Evolutionary conservation across 2,113 vertebrate genomes (phyloP), one percentile per base, ranked within the genome.

Genomic region (Cranoglanis bouderius): DNA sequence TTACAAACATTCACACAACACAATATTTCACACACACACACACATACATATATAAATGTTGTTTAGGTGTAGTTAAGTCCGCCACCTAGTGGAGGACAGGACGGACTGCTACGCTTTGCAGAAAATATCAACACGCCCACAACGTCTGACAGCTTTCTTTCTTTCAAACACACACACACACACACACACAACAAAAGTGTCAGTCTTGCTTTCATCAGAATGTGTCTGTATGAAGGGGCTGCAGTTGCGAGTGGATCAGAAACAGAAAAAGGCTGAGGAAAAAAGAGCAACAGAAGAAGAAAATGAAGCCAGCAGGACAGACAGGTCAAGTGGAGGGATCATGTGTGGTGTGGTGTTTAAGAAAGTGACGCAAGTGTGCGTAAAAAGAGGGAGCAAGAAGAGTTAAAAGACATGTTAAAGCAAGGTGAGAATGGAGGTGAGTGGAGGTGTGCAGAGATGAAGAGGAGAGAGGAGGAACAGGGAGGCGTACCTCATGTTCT

Each of bases 401-500:
- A 88, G 78, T 86, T 88, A 38, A 75, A 43, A 75, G 38, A 24
- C 19, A 21, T 49, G 72, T 46, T 26, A 75, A 75, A 46, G 88
- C 89, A 38, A 89, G 91, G 88, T 91, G 81, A 77, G 29, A 80
- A 89, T 89, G 75, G 29, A 32, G 43, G 14, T 16, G 67, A 65
- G 80, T 49, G 26, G 59, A 51, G 12, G 38, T 70, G 32, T 59
- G 59, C 24, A 55, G 49, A 80, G 29, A 72, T 75, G 84, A 85
- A 84, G 51, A 70, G 46, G 43, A 26, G 16, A 35, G 63, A 21
- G 5, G 24, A 46, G 74, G 53, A 61, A 32, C 3, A 38, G 77
- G 35, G 61, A 86, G 57, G 57, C 29, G 89, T 93, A 99, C 98
- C 98, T 99, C 97, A 98, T 99, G 67, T 97, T 99, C 94, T 99